Percentiles rank a stretch among this genome's conserved stretches.
These are phyloP conservation scores for Phenacoccus solenopsis DNA, from an alignment of 1,140 invertebrate genomes.

Conservation along the genomic window DNA sequence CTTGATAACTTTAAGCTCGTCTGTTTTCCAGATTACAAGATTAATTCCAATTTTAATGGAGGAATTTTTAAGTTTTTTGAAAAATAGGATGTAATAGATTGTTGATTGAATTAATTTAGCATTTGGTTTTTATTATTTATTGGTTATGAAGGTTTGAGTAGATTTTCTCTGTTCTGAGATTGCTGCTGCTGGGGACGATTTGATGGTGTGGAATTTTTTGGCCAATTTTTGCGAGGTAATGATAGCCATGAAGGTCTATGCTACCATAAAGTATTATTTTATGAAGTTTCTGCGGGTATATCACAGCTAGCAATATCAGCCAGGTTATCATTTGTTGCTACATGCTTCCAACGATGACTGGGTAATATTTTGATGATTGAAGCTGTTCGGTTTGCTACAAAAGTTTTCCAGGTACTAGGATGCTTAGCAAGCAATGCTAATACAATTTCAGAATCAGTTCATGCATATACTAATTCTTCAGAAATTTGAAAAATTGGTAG, in stretches of 20 bases:
- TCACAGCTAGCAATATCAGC: conserved; percentile 18
- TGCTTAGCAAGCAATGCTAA: conserved; percentile 26
- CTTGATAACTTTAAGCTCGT: not conserved
- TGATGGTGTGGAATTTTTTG: not conserved
- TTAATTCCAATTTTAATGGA: not conserved
- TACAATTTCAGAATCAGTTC: conserved; percentile 13
- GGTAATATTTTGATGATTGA: not conserved
- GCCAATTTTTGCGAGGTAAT: too few species aligned
- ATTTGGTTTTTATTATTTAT: not conserved
- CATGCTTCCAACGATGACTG: conserved; percentile 16
- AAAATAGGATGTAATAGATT: too few species aligned
- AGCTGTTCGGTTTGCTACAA: not conserved
- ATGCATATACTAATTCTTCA: not conserved
- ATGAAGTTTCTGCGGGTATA: not conserved
- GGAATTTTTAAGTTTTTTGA: too few species aligned
- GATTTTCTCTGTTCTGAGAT: not conserved
- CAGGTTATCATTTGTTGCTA: not conserved
- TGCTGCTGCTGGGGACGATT: not conserved
- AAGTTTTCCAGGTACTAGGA: conserved; percentile 22
- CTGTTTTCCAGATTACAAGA: not conserved
- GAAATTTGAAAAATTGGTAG: conserved; percentile 9
- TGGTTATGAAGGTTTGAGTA: not conserved
- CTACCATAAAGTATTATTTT: not conserved
- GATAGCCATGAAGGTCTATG: not conserved
- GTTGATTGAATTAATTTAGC: too few species aligned